A percentile compares a stretch with the other conserved stretches of the same genome.
Conservation (phyloP, 1,140 invertebrate species). For the Homarus americanus region DNA sequence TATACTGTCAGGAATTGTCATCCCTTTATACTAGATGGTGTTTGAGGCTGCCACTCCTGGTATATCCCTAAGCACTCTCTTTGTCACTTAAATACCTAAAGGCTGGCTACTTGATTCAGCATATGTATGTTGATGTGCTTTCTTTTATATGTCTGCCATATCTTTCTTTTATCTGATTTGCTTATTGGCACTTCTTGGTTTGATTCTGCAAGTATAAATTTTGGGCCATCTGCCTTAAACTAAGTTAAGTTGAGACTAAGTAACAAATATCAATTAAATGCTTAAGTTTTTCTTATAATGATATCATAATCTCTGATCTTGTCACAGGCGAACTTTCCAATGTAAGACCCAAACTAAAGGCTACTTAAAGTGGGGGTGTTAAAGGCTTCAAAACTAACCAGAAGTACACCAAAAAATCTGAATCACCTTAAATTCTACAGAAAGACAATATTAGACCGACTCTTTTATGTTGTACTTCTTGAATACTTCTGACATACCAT, state of each 20-base stretch:
- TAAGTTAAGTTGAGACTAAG: not conserved
- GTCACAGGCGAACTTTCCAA: constrained; percentile 24
- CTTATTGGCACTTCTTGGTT: not conserved
- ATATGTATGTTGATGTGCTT: not conserved
- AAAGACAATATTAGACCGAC: not conserved
- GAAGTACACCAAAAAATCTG: not conserved
- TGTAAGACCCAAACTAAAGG: not conserved
- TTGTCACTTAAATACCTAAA: not conserved
- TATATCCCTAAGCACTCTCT: not conserved
- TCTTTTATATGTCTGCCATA: not conserved
- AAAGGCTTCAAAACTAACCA: constrained; percentile 47
- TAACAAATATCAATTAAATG: not conserved
- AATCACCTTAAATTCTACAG: not conserved
- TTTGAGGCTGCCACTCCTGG: not conserved
- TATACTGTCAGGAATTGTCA: not conserved
- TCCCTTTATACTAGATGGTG: not conserved
- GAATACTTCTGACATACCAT: not conserved
- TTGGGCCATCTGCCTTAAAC: not conserved
- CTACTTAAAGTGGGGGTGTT: constrained; percentile 17
- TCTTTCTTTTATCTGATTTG: not conserved
- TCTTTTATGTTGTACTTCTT: not conserved
- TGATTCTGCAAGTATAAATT: not conserved
- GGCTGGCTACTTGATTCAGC: not conserved
- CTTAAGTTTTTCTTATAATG: not conserved
- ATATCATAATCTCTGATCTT: constrained; percentile 7